Conservation (phyloP, 2,113 vertebrate genomes). For the Pipra filicauda region DNA sequence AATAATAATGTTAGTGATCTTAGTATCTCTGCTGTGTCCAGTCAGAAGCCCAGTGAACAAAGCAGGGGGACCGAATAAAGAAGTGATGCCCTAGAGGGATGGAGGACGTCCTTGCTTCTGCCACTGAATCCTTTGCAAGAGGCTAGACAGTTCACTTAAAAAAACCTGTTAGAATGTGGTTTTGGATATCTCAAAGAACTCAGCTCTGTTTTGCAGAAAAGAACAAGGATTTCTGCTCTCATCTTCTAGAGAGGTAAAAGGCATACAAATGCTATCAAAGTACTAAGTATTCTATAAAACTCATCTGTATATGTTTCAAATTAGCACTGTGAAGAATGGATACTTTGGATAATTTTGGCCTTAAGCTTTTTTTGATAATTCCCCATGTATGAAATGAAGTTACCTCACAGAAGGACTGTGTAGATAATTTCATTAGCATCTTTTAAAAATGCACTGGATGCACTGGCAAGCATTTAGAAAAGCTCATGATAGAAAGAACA, state of each 20-base stretch:
- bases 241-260: background rate
- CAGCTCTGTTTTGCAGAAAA: background rate
- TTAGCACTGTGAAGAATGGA: background rate
- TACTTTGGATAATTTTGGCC: background rate
- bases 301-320: background rate
- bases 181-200: background rate
- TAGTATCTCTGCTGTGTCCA: background rate
- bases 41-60: background rate
- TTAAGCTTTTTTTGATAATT: conserved; percentile 3
- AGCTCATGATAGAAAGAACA: background rate
- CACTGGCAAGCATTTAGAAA: background rate
- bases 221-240: background rate
- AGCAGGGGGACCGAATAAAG: too few relatives aligned
- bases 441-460: background rate
- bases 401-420: background rate
- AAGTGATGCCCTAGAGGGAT: background rate
- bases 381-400: background rate
- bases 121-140: background rate
- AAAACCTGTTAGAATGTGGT: background rate
- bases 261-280: background rate
- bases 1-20: background rate
- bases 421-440: conserved; percentile 18
- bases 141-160: background rate
- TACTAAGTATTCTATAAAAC: background rate
- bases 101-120: background rate